Evolutionary conservation across 2,797 vertebrate genomes (phyloP).

Genomic region (Tachyglossus aculeatus): DNA sequence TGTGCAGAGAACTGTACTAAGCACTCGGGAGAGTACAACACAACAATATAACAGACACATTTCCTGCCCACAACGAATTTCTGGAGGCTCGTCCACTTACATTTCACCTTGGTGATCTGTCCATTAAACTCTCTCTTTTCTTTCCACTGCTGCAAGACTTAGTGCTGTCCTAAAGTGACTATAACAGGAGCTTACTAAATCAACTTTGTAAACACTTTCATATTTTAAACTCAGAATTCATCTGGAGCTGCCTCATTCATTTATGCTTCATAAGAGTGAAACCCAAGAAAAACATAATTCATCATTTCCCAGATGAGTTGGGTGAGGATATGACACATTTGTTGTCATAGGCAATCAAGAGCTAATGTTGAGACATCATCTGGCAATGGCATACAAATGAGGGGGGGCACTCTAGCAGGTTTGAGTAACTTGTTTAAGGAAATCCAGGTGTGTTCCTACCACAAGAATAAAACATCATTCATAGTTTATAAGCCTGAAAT

Average conservation of each 20-base stretch:
- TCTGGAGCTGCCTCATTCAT: neutral
- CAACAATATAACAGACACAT: too few relatives aligned
- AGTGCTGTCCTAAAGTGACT: neutral
- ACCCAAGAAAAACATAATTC: neutral
- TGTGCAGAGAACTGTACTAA: too few relatives aligned
- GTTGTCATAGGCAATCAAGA: neutral
- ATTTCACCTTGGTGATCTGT: too few relatives aligned
- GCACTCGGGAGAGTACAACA: too few relatives aligned
- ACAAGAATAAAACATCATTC: constrained; percentile 26
- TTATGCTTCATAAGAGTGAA: neutral
- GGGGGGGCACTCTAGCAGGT: neutral
- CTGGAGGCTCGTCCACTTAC: too few relatives aligned
- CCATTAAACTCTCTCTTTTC: neutral
- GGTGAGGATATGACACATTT: rapidly evolving
- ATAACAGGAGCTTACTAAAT: neutral
- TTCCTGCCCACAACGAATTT: too few relatives aligned
- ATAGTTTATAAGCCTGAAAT: neutral
- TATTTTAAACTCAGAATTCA: neutral
- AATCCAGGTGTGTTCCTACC: neutral
- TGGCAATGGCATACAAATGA: neutral
- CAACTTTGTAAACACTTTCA: neutral
- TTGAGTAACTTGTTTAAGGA: neutral
- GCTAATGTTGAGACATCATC: neutral
- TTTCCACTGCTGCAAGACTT: neutral
- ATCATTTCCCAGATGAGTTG: neutral